A percentile compares a stretch with the other conserved stretches of the same genome.
These are phyloP conservation scores for Heliconius charithonia DNA, from an alignment of 2,888 invertebrate genomes.

Conservation along the genomic window DNA sequence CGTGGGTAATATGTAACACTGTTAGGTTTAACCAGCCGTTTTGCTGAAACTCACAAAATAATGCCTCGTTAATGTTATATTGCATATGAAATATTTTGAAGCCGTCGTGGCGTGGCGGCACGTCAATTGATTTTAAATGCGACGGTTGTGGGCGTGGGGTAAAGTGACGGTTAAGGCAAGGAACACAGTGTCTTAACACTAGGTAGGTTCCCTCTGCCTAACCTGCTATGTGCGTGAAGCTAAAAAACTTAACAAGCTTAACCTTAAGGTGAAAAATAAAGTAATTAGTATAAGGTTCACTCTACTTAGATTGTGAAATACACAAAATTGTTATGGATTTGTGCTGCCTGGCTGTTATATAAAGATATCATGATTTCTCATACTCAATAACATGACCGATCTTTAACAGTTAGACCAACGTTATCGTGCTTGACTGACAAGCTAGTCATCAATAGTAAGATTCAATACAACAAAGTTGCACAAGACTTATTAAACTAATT, in stretches of 20 bases:
- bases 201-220: too few species aligned
- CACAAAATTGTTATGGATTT: neutral
- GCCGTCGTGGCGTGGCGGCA: too few species aligned
- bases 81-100: neutral
- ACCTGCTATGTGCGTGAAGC: too few species aligned
- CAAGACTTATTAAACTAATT: neutral
- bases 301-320: too few species aligned
- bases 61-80: neutral
- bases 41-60: neutral
- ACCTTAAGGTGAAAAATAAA: too few species aligned
- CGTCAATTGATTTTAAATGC: too few species aligned
- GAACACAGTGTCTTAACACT: too few species aligned
- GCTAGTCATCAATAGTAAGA: neutral
- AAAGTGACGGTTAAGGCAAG: too few species aligned
- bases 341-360: neutral
- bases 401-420: neutral
- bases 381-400: neutral
- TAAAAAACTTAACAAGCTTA: too few species aligned
- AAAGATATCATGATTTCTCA: neutral
- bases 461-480: neutral
- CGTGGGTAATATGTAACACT: slow-evolving; percentile 13
- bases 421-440: neutral
- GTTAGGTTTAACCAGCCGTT: neutral
- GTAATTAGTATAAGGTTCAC: too few species aligned
- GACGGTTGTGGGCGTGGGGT: too few species aligned